phyloP scores from a whole-genome alignment of 2,113 vertebrate species.

The Mormyrus iriodes region DNA sequence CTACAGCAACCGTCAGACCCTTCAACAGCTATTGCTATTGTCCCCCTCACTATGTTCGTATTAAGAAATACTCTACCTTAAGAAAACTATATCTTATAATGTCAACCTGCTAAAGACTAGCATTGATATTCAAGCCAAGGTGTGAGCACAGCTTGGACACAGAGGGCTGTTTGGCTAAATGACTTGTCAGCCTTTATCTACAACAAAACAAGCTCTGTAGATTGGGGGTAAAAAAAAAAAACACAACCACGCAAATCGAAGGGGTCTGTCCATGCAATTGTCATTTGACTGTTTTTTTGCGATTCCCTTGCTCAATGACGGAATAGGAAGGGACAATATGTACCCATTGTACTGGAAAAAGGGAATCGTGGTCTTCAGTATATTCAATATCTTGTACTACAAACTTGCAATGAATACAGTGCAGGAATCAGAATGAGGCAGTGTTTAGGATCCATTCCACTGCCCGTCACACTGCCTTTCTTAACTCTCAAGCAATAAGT shows the following conservation, averaged over 20 bases:
- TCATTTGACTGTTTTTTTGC: neutral
- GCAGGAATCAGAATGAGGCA: neutral
- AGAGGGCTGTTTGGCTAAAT: slow-evolving; percentile 1
- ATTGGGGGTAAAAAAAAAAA: neutral
- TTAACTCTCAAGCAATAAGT: neutral
- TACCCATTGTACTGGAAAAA: neutral
- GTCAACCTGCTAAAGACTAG: neutral
- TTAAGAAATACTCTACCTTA: neutral
- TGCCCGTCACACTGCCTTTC: neutral
- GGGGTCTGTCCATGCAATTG: neutral
- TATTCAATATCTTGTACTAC: neutral
- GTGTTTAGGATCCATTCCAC: neutral
- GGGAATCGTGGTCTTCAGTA: neutral
- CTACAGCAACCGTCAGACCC: neutral
- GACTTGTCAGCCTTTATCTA: slow-evolving; percentile 6
- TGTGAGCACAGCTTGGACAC: neutral
- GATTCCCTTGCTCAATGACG: neutral
- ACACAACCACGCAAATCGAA: neutral
- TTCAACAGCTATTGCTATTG: neutral
- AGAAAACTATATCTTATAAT: neutral
- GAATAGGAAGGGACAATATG: neutral
- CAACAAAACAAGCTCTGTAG: slow-evolving; percentile 1
- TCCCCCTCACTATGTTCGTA: too few species aligned
- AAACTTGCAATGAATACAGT: neutral
- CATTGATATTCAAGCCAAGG: neutral